phyloP scores from a whole-genome alignment of 2,113 vertebrate genomes.

The Carassius gibelio region DNA sequence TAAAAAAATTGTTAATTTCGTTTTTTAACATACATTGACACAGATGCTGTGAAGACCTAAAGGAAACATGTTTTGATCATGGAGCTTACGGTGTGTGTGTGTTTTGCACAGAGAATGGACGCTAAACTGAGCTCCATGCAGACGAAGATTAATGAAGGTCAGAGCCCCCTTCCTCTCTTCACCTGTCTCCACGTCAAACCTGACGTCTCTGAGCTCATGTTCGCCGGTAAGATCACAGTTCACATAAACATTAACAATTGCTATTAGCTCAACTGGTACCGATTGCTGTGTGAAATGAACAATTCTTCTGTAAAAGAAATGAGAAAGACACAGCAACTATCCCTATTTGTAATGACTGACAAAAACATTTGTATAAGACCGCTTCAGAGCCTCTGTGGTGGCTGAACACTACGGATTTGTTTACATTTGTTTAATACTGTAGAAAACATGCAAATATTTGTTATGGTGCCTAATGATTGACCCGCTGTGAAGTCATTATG shows the following conservation, averaged over 20 bases:
- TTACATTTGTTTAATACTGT: conserved; percentile 48
- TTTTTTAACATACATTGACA: no score
- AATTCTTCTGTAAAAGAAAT: not conserved
- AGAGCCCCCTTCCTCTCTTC: conserved; percentile 90
- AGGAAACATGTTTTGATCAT: not conserved
- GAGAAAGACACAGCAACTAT: not conserved
- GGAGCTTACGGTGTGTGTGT: not conserved
- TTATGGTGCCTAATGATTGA: conserved; percentile 25
- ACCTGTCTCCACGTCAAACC: conserved; percentile 98
- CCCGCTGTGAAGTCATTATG: not conserved
- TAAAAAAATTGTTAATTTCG: no score
- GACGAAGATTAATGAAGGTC: conserved; percentile 82
- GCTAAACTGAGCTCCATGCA: conserved; percentile 86
- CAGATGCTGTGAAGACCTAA: not conserved
- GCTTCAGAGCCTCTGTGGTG: not conserved
- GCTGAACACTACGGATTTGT: conserved; percentile 44
- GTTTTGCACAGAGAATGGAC: conserved; percentile 85
- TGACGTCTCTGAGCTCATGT: conserved; percentile 98
- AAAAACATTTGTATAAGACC: not conserved
- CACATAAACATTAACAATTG: not conserved
- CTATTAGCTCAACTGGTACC: not conserved
- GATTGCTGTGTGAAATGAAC: not conserved
- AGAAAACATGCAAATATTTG: conserved; percentile 47
- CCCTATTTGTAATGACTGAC: not conserved
- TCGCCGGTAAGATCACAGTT: conserved; percentile 82